These are phyloP conservation scores for Nestor notabilis DNA, from an alignment of 2,113 vertebrate genomes.

Conservation along the genomic window DNA sequence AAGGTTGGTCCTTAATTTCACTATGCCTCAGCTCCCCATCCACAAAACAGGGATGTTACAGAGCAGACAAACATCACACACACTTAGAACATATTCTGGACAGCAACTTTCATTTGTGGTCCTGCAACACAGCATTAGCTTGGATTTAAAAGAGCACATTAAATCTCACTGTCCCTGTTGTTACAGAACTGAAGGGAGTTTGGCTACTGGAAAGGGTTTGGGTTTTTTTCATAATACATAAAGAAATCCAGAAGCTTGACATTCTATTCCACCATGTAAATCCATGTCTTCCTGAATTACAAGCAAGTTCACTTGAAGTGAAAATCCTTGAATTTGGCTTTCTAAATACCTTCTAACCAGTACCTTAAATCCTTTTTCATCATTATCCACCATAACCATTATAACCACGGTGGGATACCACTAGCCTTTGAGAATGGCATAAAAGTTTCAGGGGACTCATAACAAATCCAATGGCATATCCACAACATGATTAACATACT, in stretches of 20 bases:
- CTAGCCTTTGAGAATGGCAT: not conserved
- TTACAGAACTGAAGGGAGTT: slow-evolving; percentile 6
- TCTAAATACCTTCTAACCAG: not conserved
- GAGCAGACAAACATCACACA: not conserved
- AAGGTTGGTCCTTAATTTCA: not conserved
- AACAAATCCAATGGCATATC: not conserved
- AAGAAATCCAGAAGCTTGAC: slow-evolving; percentile 53
- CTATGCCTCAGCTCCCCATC: not conserved
- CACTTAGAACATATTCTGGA: not conserved
- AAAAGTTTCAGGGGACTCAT: not conserved
- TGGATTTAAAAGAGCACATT: slow-evolving; percentile 9
- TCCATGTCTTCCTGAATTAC: not conserved
- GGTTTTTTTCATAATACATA: slow-evolving; percentile 6
- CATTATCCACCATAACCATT: not conserved
- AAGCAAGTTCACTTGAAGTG: slow-evolving; percentile 41
- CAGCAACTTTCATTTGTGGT: slow-evolving; percentile 1
- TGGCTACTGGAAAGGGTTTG: slow-evolving; percentile 21
- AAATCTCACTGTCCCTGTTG: slow-evolving; percentile 49
- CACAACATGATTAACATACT: not conserved
- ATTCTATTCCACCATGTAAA: slow-evolving; percentile 22
- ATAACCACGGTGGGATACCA: not conserved
- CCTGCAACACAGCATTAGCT: not conserved
- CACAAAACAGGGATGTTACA: not conserved
- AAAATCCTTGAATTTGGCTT: not conserved
- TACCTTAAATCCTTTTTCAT: not conserved